A percentile compares a stretch with the other conserved stretches of the same genome.
Conservation (phyloP, 2,113 vertebrate genomes). For the Lophius piscatorius region DNA sequence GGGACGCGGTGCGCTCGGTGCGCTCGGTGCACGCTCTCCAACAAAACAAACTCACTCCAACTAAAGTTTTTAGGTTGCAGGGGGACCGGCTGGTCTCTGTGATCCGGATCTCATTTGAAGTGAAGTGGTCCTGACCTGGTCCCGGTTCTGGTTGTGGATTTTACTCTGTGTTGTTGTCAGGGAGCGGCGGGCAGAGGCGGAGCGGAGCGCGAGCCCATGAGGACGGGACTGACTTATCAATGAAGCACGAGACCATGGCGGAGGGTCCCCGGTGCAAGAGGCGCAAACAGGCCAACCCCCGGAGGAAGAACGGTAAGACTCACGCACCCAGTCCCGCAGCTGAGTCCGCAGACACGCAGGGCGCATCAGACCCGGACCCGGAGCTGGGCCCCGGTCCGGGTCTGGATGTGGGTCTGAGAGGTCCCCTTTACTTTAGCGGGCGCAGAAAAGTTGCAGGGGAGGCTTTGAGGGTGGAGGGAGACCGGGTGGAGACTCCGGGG, state of each 20-base stretch:
- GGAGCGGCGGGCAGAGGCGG: slow-evolving; percentile 44
- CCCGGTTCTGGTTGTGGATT: slow-evolving; percentile 42
- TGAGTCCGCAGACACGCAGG: not conserved
- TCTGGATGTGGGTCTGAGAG: not conserved
- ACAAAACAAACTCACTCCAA: slow-evolving; percentile 21
- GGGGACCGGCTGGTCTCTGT: not conserved
- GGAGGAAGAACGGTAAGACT: slow-evolving; percentile 93
- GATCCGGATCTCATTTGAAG: no score
- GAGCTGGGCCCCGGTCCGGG: not conserved
- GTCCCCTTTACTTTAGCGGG: not conserved
- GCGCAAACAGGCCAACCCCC: slow-evolving; percentile 96
- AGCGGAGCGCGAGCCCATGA: slow-evolving; percentile 74
- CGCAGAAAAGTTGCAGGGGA: slow-evolving; percentile 1
- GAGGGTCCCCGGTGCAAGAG: slow-evolving; percentile 96
- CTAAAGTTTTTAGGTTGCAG: no score
- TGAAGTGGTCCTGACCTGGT: slow-evolving; percentile 63
- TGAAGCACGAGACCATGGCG: slow-evolving; percentile 96
- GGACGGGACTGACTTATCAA: slow-evolving; percentile 90
- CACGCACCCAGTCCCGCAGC: not conserved
- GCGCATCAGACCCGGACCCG: not conserved
- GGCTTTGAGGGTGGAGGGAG: not conserved
- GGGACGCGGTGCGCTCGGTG: slow-evolving; percentile 47
- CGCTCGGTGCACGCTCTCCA: slow-evolving; percentile 33
- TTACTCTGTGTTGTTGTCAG: slow-evolving; percentile 73
- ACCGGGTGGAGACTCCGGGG: not conserved